Evolutionary conservation across 2,888 invertebrate genomes (phyloP).

Genomic region (Epinotia ramella): DNA sequence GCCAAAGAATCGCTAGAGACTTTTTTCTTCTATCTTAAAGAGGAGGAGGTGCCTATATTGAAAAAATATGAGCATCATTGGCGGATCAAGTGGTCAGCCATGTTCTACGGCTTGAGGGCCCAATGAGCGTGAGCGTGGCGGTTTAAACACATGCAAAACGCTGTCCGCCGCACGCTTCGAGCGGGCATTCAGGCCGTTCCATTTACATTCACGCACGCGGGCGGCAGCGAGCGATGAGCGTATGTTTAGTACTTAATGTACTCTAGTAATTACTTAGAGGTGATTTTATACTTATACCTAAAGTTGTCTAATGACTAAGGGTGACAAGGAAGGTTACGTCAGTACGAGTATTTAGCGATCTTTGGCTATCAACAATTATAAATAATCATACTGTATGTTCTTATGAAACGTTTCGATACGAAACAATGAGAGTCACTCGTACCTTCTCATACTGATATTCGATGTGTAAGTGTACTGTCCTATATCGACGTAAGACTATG

Average conservation of each 20-base stretch:
- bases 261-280: too few species aligned
- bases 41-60: too few species aligned
- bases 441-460: conserved; percentile 44
- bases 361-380: conserved; percentile 9
- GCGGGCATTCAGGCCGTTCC: too few species aligned
- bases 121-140: too few species aligned
- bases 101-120: too few species aligned
- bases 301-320: not conserved
- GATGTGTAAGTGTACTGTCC: conserved; percentile 42
- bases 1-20: conserved; percentile 13
- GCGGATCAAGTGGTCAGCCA: too few species aligned
- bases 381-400: conserved; percentile 42
- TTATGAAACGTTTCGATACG: conserved; percentile 45
- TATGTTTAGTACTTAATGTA: too few species aligned
- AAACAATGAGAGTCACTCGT: conserved; percentile 44
- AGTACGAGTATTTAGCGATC: conserved; percentile 7
- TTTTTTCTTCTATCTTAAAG: not conserved
- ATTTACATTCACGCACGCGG: too few species aligned
- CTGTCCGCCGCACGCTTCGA: too few species aligned
- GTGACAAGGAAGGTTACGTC: not conserved
- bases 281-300: not conserved
- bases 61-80: too few species aligned
- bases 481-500: conserved; percentile 38
- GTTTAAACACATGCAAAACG: too few species aligned
- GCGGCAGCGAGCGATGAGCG: too few species aligned